A percentile compares a stretch with the other conserved stretches of the same genome.
phyloP scores from a whole-genome alignment of 2,113 vertebrate genomes.

The Erpornis zantholeuca region DNA sequence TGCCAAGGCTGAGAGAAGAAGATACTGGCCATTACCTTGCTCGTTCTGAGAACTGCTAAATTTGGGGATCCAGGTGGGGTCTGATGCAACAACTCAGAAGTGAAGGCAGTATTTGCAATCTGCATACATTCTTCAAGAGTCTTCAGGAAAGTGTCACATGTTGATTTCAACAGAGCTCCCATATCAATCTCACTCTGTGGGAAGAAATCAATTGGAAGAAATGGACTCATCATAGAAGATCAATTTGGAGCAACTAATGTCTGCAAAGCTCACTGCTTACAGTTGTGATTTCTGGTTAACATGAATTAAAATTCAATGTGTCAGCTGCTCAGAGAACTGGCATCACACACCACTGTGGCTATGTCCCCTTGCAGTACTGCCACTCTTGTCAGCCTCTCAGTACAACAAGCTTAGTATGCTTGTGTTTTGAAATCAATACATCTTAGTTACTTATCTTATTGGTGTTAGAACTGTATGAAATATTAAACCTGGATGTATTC shows the following conservation, averaged over 20 bases:
- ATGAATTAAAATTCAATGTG: not conserved
- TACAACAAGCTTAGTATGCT: not conserved
- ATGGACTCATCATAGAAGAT: not conserved
- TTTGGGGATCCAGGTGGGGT: conserved; percentile 87
- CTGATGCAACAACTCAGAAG: conserved; percentile 78
- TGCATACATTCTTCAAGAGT: conserved; percentile 98
- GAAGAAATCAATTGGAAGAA: conserved; percentile 22
- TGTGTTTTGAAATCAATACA: not conserved
- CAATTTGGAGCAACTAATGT: not conserved
- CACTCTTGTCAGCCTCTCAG: not conserved
- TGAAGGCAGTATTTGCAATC: conserved; percentile 90
- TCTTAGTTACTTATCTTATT: not conserved
- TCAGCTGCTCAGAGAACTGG: not conserved
- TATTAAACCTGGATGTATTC: not conserved
- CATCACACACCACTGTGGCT: not conserved
- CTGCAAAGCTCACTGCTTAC: not conserved
- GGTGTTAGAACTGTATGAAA: not conserved
- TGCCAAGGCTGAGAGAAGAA: not conserved
- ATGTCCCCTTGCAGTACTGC: not conserved
- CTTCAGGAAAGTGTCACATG: conserved; percentile 93
- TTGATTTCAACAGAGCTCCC: conserved; percentile 89
- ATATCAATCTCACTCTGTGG: conserved; percentile 80
- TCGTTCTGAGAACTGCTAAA: conserved; percentile 82
- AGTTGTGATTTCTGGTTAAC: not conserved
- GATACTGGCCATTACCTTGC: conserved; percentile 76